Evolutionary conservation across 1,140 invertebrate species (phyloP).

Genomic region (Galleria mellonella): DNA sequence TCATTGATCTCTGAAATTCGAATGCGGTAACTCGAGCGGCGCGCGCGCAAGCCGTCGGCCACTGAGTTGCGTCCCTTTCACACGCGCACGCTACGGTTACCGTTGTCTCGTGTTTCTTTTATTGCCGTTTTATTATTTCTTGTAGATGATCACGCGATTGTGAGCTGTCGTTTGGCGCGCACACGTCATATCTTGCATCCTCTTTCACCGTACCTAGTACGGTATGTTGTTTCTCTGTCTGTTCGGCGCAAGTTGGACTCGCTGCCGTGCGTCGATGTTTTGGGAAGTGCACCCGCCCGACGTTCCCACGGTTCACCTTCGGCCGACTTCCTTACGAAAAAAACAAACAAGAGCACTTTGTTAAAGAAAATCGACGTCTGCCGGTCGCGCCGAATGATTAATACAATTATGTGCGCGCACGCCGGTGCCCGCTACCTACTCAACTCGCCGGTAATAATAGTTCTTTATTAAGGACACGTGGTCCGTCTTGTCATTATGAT

Average conservation of each 20-base stretch:
- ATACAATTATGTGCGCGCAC: constrained; percentile 70
- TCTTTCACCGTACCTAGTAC: constrained; percentile 13
- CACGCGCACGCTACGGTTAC: constrained; percentile 40
- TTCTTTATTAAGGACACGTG: constrained; percentile 65
- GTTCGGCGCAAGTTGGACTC: constrained; percentile 57
- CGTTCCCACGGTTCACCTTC: constrained; percentile 73
- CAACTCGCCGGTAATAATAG: constrained; percentile 58
- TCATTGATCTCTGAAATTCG: constrained; percentile 73
- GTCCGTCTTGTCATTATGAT: constrained; percentile 30
- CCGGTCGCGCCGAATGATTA: constrained; percentile 71
- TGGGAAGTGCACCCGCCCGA: constrained; percentile 72
- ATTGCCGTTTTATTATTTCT: constrained; percentile 74
- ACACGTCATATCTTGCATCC: constrained; percentile 56
- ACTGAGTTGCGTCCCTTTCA: constrained; percentile 39
- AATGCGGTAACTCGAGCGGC: constrained; percentile 61
- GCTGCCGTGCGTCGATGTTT: constrained; percentile 72
- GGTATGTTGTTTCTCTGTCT: constrained; percentile 35
- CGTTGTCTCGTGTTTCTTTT: constrained; percentile 70
- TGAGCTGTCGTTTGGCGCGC: constrained; percentile 68
- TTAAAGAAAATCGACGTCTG: constrained; percentile 72
- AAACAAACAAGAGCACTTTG: constrained; percentile 71
- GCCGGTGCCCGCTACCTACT: constrained; percentile 45
- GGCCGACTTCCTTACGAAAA: constrained; percentile 72
- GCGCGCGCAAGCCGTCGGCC: constrained; percentile 44
- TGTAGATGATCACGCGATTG: constrained; percentile 73